These are phyloP conservation scores for Sarcophaga rosellei DNA, from an alignment of 2,888 invertebrate genomes.

Conservation along the genomic window DNA sequence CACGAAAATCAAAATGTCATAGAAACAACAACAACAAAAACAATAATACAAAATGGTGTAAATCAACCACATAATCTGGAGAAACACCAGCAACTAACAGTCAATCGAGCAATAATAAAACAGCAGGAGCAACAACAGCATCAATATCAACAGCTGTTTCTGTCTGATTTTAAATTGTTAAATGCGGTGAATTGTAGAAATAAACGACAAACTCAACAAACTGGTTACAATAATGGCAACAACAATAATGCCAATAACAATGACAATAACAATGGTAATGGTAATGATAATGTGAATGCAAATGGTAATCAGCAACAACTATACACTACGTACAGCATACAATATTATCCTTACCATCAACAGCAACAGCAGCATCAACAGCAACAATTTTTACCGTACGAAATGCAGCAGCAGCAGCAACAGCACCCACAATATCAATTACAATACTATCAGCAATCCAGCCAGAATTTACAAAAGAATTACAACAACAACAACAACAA, in stretches of 20 bases:
- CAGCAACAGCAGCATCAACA: conserved; percentile 39
- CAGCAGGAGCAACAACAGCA: conserved; percentile 61
- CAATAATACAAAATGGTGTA: conserved; percentile 50
- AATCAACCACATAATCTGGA: conserved; percentile 61
- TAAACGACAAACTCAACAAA: conserved; percentile 68
- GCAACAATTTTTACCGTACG: conserved; percentile 27
- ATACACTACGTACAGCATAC: background rate
- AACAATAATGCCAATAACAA: background rate
- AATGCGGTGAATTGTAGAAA: conserved; percentile 71
- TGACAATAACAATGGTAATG: conserved; percentile 40
- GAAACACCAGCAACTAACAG: conserved; percentile 52
- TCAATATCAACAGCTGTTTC: conserved; percentile 43
- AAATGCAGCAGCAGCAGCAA: conserved; percentile 30
- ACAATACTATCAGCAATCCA: conserved; percentile 5
- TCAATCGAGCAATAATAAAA: conserved; percentile 69
- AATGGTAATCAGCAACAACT: conserved; percentile 18
- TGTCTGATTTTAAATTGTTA: conserved; percentile 58
- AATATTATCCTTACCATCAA: conserved; percentile 15
- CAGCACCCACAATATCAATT: conserved; percentile 42
- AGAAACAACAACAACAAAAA: background rate
- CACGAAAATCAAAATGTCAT: no score
- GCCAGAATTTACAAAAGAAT: background rate
- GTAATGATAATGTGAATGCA: no score
- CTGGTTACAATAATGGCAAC: background rate
- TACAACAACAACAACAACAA: conserved; percentile 5